A percentile compares a stretch with the other conserved stretches of the same genome.
Evolutionary conservation across 2,888 invertebrate species (phyloP).

Genomic region (Aphodius sticticus): DNA sequence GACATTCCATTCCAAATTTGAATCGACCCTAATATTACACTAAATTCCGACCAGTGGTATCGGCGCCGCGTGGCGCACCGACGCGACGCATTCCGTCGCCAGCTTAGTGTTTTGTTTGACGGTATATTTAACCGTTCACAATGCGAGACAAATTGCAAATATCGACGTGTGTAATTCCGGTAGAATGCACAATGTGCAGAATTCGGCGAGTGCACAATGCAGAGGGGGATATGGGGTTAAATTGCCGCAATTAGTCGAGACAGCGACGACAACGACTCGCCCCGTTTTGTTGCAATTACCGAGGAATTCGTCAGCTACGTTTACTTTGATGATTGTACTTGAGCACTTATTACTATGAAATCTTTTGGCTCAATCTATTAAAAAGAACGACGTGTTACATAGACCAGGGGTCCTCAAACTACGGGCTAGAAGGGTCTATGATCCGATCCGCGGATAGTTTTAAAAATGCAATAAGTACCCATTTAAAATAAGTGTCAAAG

Average conservation of each 20-base stretch:
- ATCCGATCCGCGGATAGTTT: too few species aligned
- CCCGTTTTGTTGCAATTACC: not conserved
- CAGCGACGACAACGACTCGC: not conserved
- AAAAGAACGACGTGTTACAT: too few species aligned
- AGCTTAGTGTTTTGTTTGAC: constrained; percentile 12
- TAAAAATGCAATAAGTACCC: too few species aligned
- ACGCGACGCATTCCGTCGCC: constrained; percentile 11
- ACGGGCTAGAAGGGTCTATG: too few species aligned
- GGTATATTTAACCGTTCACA: constrained; percentile 16
- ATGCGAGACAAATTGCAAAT: constrained; percentile 21
- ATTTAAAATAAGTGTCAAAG: too few species aligned
- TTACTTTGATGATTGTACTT: not conserved
- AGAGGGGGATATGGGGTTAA: not conserved
- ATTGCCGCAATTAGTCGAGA: not conserved
- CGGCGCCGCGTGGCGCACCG: constrained; percentile 11
- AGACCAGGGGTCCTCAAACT: too few species aligned
- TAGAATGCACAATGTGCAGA: constrained; percentile 9
- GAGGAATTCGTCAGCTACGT: not conserved
- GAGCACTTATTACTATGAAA: not conserved
- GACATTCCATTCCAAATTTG: not conserved
- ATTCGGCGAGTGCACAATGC: not conserved
- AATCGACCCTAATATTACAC: not conserved
- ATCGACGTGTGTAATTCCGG: constrained; percentile 13
- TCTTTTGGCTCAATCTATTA: too few species aligned
- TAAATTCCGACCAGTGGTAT: not conserved